Evolutionary conservation across 1,140 invertebrate species (phyloP), one percentile per base, ranked within the genome.

Genomic region (Coptotermes formosanus): DNA sequence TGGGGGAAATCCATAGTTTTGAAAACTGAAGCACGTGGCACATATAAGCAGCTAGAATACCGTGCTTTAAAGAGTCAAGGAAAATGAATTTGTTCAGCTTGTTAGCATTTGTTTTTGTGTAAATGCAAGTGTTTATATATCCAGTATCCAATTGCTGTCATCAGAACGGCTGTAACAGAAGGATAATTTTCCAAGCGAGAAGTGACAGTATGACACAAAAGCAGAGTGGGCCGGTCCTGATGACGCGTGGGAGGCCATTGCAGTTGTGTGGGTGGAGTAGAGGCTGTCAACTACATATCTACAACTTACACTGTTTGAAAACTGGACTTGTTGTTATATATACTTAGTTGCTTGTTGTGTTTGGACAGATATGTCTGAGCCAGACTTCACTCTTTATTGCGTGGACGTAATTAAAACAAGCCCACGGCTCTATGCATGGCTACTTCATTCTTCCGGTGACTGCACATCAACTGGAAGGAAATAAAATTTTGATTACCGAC

Each of bases 231-330:
- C 9, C 16, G 52, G 52, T 2, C 16, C 52, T 21, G 64, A 75
- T 25, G 64, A 25, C 8, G 16, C 3, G 64, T 75, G 25, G 25
- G 64, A 0, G 45, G 45, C 14, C 45, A 48, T 48, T 48, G 14
- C 45, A 12, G 45, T 48, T 9, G 45, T 48, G 45, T 48, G 45
- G 14, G 45, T 48, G 59, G 16, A 21, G 64, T 25, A 30, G n/a
- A 30, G n/a, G 25, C 64, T 75, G 64, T 75, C 64, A 75, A 8
- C 64, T 25, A 30, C 64, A 75, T 75, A 75, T 75, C 64, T 75
- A 14, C 64, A 75, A 75, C 64, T 75, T 75, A 30, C n/a, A 75
- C 64, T 75, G 64, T n/a, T 75, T 75, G 64, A 30, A 75, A 75
- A 75, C 64, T 75, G 64, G 64, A 75, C 64, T 75, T 75, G n/a